Evolutionary conservation across 2,113 vertebrate genomes (phyloP).

Genomic region (Tachuris rubrigastra): DNA sequence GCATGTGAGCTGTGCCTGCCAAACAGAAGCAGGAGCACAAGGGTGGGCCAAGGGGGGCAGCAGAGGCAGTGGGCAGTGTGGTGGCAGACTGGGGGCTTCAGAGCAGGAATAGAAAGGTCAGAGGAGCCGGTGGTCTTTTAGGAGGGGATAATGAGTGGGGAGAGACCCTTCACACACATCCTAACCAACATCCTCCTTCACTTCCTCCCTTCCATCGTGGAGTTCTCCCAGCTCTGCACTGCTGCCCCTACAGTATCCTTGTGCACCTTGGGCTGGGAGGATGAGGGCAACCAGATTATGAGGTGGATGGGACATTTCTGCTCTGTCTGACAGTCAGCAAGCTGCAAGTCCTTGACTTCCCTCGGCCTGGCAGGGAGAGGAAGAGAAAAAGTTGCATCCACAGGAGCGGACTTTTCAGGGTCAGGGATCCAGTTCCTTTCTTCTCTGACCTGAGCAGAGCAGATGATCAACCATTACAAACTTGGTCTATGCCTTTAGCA

Average conservation of each 20-base stretch:
- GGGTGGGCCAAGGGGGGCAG: not conserved
- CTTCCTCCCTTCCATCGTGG: fast-evolving
- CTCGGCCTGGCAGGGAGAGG: not conserved
- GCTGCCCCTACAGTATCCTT: not conserved
- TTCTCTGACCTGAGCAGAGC: not conserved
- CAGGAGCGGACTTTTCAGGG: not conserved
- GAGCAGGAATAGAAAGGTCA: not conserved
- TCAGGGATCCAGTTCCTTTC: not conserved
- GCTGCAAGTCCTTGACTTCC: not conserved
- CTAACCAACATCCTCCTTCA: not conserved
- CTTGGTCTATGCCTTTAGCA: not conserved
- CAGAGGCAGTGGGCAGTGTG: not conserved
- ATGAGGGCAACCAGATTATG: fast-evolving
- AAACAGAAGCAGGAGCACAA: fast-evolving
- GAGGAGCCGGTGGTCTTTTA: not conserved
- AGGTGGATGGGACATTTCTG: not conserved
- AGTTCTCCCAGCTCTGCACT: not conserved
- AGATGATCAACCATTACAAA: not conserved
- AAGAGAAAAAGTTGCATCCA: not conserved
- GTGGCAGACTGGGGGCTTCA: not conserved
- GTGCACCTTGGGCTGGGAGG: not conserved
- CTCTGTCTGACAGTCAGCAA: not conserved
- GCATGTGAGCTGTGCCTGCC: fast-evolving
- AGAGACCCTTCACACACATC: not conserved
- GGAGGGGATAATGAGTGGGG: fast-evolving